A percentile compares a stretch with the other conserved stretches of the same genome.
Conservation (phyloP, 2,888 invertebrate genomes). For the Petrolisthes manimaculis region DNA sequence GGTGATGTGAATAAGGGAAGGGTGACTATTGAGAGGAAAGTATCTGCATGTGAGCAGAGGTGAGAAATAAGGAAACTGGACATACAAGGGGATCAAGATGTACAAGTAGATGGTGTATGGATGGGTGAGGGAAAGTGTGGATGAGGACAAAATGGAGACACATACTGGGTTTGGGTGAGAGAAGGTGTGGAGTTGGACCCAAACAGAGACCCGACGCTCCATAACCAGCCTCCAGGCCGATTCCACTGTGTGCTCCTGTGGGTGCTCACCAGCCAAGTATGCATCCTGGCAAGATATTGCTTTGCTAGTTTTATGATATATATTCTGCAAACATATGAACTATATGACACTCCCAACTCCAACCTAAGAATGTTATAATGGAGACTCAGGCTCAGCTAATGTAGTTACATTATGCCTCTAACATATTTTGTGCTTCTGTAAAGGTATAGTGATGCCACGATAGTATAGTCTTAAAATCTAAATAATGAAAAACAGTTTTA, state of each 20-base stretch:
- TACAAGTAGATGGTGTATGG: too few relatives aligned
- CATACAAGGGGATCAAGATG: constrained; percentile 6
- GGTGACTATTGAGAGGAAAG: too few relatives aligned
- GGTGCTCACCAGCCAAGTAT: constrained; percentile 35
- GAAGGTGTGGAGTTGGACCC: constrained; percentile 30
- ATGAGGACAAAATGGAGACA: not conserved
- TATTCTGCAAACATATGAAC: not conserved
- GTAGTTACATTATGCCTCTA: too few relatives aligned
- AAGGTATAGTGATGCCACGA: too few relatives aligned
- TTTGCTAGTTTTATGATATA: not conserved
- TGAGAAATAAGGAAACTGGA: not conserved
- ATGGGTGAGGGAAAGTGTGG: constrained; percentile 19
- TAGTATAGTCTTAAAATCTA: too few relatives aligned
- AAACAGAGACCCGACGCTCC: constrained; percentile 14
- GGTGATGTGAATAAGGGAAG: too few relatives aligned
- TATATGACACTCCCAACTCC: not conserved
- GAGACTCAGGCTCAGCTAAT: not conserved
- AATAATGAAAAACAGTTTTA: too few relatives aligned
- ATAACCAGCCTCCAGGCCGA: constrained; percentile 29
- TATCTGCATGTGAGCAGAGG: not conserved
- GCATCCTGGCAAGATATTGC: constrained; percentile 8
- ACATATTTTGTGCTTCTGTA: too few relatives aligned
- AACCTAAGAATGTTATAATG: not conserved
- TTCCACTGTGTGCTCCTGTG: constrained; percentile 16
- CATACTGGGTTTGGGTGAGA: constrained; percentile 16